These are phyloP conservation scores for Cheilosia impressa DNA, from an alignment of 2,888 invertebrate genomes.

Conservation along the genomic window DNA sequence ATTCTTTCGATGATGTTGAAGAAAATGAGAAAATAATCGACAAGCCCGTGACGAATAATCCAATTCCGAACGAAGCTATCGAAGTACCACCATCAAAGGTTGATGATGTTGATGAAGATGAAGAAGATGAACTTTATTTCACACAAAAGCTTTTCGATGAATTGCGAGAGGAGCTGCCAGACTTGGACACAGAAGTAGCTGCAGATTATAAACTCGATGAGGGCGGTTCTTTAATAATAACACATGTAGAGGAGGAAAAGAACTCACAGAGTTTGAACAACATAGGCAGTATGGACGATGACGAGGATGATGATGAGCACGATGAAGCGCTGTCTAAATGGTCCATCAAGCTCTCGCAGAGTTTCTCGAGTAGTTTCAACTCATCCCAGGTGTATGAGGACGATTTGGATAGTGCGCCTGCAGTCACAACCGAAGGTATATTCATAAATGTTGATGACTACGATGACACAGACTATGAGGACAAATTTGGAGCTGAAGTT, in stretches of 20 bases:
- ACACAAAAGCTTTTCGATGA: slow-evolving; percentile 79
- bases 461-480: slow-evolving; percentile 39
- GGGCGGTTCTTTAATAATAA: slow-evolving; percentile 2
- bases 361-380: slow-evolving; percentile 68
- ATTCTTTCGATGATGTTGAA: slow-evolving; percentile 73
- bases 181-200: slow-evolving; percentile 46
- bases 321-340: slow-evolving; percentile 79
- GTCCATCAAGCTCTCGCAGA: slow-evolving; percentile 79
- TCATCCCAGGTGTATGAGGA: slow-evolving; percentile 79
- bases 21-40: background rate
- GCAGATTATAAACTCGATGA: slow-evolving; percentile 30
- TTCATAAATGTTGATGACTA: slow-evolving; percentile 36
- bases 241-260: slow-evolving; percentile 21
- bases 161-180: slow-evolving; percentile 79
- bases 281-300: background rate
- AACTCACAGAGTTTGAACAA: background rate
- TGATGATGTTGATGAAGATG: slow-evolving; percentile 60
- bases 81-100: background rate
- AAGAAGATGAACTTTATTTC: slow-evolving; percentile 78
- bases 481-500: background rate
- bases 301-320: slow-evolving; percentile 78
- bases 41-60: too few species aligned
- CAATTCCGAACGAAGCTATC: background rate
- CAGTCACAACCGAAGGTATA: slow-evolving; percentile 25
- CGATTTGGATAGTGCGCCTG: slow-evolving; percentile 53